Conservation (phyloP, 2,113 vertebrate species). For the Rhineura floridana region DNA sequence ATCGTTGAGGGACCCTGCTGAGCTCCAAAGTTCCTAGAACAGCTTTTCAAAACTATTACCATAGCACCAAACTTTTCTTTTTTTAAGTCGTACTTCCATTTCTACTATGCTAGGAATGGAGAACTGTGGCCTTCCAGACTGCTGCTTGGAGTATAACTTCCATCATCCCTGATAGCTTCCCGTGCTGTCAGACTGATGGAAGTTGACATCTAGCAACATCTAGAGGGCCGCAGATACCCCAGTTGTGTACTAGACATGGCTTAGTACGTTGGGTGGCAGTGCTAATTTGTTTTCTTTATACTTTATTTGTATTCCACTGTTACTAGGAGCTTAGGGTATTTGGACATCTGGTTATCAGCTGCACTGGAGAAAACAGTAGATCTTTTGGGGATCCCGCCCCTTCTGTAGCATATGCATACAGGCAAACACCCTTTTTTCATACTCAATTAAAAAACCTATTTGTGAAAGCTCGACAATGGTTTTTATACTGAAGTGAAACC, state of each 20-base stretch:
- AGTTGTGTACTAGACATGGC: not conserved
- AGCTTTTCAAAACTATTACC: not conserved
- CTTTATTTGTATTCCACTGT: not conserved
- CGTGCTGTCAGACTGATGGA: not conserved
- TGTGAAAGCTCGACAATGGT: not conserved
- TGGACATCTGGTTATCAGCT: not conserved
- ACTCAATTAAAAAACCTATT: not conserved
- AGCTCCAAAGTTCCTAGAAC: not conserved
- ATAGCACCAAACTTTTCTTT: not conserved
- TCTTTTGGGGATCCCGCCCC: too few species aligned
- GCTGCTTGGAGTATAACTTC: not conserved
- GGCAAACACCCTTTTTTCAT: not conserved
- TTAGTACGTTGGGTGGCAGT: not conserved
- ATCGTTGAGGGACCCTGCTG: not conserved
- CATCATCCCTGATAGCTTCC: not conserved
- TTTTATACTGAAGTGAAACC: constrained; percentile 4
- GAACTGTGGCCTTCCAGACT: not conserved
- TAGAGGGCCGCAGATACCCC: not conserved
- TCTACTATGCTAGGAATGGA: not conserved
- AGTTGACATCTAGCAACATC: not conserved
- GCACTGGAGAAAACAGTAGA: not conserved
- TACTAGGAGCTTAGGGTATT: too few species aligned
- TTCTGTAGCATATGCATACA: not conserved
- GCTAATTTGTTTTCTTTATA: not conserved
- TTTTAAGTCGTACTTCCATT: not conserved